Evolutionary conservation across 2,113 vertebrate genomes (phyloP), one percentile per base, ranked within the genome.

Genomic region (Dipodomys spectabilis): DNA sequence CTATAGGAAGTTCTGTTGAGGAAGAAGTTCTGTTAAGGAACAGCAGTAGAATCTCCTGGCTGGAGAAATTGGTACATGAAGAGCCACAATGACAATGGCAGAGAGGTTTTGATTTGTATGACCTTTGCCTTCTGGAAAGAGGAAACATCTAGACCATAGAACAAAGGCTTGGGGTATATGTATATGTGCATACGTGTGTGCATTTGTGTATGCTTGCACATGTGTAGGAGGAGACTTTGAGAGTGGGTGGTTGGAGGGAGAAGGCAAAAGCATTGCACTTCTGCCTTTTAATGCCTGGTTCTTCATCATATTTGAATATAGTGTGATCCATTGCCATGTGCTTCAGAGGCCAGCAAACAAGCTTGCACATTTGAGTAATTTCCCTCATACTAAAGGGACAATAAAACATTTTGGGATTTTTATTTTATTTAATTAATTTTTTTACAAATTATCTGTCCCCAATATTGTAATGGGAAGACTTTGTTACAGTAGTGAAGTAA

Each of bases 351-450:
- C 28, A 69, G 10, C 39, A 19, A 4, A n/a, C 30, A 30, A 20
- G 6, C 27, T 68, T 57, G 13, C 72, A 84, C 20, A 72, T 57
- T 57, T 20, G 25, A 88, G 53, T 91, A 67, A 45, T 84, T 78
- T 80, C 53, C 30, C 11, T 94, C 44, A 65, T 75, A 20, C 4
- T 83, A 32, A 92, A 92, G 80, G 62, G 65, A 67, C 27, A 86
- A n/a, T 65, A 35, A 74, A 90, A 74, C 67, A 49, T 12, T 57
- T 57, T 13, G 15, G 53, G 53, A 16, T 69, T 82, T 35, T 53
- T 90, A 3, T 60, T 15, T 32, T 80, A 18, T 12, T 60, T 80
- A 75, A 64, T 84, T 69, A 39, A 6, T 49, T 30, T 1, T 64
- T 64, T 64, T 5, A n/a, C 8, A 57, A 80, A 30, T 45, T 32